Evolutionary conservation across 2,797 vertebrate genomes (phyloP).

Genomic region (Capromys pilorides): DNA sequence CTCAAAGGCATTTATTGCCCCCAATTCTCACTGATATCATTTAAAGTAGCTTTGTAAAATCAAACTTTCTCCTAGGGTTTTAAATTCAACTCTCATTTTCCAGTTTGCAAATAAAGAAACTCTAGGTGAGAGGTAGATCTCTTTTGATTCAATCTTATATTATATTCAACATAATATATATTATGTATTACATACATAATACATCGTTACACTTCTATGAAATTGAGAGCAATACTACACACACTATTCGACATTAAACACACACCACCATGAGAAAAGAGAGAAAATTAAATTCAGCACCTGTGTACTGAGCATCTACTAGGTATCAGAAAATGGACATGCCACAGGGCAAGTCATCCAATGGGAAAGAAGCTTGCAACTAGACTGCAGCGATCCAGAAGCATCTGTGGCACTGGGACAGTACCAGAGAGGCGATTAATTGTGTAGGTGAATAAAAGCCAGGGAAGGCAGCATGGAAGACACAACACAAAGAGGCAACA

Average conservation of each 20-base stretch:
- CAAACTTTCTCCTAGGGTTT: background rate
- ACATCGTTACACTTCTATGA: background rate
- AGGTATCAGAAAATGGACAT: background rate
- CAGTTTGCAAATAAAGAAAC: conserved; percentile 50
- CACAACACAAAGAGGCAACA: background rate
- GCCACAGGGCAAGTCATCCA: fast-evolving
- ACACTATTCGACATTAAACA: background rate
- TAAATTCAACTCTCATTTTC: background rate
- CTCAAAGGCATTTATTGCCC: no score
- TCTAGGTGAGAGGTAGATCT: conserved; percentile 5
- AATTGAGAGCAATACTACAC: background rate
- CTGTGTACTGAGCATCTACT: background rate
- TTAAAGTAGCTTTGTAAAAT: background rate
- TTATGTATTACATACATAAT: fast-evolving
- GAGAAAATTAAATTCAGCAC: background rate
- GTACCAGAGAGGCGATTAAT: fast-evolving
- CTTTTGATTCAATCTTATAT: background rate
- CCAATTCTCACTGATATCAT: background rate
- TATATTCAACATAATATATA: background rate
- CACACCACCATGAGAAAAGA: background rate
- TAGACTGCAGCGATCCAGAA: background rate
- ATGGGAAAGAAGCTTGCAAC: background rate
- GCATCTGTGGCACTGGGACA: fast-evolving
- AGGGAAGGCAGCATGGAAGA: background rate
- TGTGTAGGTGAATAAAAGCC: background rate